Evolutionary conservation across 2,888 invertebrate genomes (phyloP).

Genomic region (Lepas anatifera): DNA sequence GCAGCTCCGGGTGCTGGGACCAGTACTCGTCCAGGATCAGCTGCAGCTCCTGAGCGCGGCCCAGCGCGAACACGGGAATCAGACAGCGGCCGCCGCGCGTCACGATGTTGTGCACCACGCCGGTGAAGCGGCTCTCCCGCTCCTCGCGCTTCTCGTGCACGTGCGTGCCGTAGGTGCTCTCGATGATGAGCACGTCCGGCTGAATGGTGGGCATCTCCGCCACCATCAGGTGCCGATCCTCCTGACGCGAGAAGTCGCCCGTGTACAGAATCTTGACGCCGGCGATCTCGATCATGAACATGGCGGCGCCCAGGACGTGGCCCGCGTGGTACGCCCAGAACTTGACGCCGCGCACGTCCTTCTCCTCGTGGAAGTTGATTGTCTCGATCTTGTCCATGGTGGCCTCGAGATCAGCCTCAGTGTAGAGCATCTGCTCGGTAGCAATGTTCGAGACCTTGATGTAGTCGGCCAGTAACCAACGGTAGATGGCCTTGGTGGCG

Average conservation of each 20-base stretch:
- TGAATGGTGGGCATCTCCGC: conserved; percentile 94
- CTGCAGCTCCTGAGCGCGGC: conserved; percentile 89
- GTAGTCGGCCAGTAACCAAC: conserved; percentile 96
- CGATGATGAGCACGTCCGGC: conserved; percentile 91
- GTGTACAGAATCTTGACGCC: conserved; percentile 94
- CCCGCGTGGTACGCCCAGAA: conserved; percentile 99
- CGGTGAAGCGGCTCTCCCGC: conserved; percentile 84
- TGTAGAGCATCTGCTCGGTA: conserved; percentile 92
- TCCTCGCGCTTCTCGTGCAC: conserved; percentile 98
- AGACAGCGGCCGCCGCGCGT: conserved; percentile 92
- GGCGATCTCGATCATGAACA: conserved; percentile 99
- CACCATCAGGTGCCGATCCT: conserved; percentile 97
- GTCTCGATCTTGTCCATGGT: conserved; percentile 99
- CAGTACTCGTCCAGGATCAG: conserved; percentile 91
- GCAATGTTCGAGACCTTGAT: conserved; percentile 98
- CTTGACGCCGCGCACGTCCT: conserved; percentile 87
- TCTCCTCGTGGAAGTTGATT: conserved; percentile 94
- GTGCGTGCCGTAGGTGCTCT: conserved; percentile 98
- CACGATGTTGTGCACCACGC: conserved; percentile 89
- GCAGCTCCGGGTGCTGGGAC: conserved; percentile 91
- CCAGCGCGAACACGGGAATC: conserved; percentile 96
- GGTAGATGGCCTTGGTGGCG: conserved; percentile 97
- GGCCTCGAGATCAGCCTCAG: conserved; percentile 90
- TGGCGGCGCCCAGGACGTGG: conserved; percentile 96
- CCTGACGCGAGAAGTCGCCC: conserved; percentile 96